phyloP scores from a whole-genome alignment of 1,140 invertebrate species.

The Drosophila navojoa region DNA sequence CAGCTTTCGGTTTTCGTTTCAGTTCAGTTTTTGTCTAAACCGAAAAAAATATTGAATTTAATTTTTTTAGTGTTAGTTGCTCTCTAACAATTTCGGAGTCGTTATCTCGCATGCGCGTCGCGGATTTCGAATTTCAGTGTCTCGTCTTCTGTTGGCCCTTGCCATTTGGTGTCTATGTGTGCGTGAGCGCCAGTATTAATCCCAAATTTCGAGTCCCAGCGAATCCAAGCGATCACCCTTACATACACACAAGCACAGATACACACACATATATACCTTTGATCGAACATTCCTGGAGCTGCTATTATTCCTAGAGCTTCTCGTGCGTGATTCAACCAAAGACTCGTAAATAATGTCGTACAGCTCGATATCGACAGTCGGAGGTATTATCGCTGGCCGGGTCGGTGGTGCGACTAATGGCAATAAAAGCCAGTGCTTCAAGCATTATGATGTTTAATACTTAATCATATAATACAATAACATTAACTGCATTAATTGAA shows the following conservation, averaged over 20 bases:
- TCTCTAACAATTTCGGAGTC: slow-evolving; percentile 84
- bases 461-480: slow-evolving; percentile 50
- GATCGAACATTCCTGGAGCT: not conserved
- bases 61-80: slow-evolving; percentile 84
- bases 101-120: slow-evolving; percentile 83
- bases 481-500: slow-evolving; percentile 27
- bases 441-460: slow-evolving; percentile 61
- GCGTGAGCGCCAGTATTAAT: slow-evolving; percentile 11
- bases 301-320: not conserved
- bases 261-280: not conserved
- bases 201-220: slow-evolving; percentile 13
- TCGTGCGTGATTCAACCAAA: slow-evolving; percentile 9
- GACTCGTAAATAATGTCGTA: slow-evolving; percentile 55
- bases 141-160: slow-evolving; percentile 17
- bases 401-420: slow-evolving; percentile 42
- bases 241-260: not conserved
- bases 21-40: slow-evolving; percentile 81
- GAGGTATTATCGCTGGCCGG: slow-evolving; percentile 42
- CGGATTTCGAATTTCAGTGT: slow-evolving; percentile 36
- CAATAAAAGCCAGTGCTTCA: slow-evolving; percentile 62
- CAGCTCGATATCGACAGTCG: slow-evolving; percentile 46
- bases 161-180: not conserved
- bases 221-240: not conserved
- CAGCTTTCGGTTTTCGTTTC: slow-evolving; percentile 68
- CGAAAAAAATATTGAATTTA: slow-evolving; percentile 83